Conservation (phyloP, 2,888 invertebrate genomes). For the Halocaridina rubra region DNA sequence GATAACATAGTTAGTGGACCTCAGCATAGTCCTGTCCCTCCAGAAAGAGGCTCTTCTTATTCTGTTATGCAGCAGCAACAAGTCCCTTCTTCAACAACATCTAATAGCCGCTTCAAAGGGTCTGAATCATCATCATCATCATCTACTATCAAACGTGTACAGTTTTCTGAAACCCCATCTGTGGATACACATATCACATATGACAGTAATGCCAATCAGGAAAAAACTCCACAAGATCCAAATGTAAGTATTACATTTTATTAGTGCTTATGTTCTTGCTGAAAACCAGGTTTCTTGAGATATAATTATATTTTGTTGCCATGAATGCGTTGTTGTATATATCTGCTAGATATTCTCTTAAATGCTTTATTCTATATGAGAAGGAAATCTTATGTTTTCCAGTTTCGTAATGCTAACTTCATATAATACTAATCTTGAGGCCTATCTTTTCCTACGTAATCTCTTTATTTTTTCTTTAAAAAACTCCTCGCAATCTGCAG, state of each 20-base stretch:
- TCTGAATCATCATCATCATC: slow-evolving; percentile 65
- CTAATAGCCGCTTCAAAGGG: slow-evolving; percentile 56
- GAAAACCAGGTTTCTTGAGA: too few relatives aligned
- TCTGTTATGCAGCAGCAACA: slow-evolving; percentile 80
- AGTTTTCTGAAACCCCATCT: slow-evolving; percentile 67
- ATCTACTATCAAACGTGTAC: slow-evolving; percentile 76
- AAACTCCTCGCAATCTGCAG: too few relatives aligned
- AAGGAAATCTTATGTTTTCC: too few relatives aligned
- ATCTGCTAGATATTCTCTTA: too few relatives aligned
- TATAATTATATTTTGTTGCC: too few relatives aligned
- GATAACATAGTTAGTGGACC: background rate
- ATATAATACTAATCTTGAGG: too few relatives aligned
- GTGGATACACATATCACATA: slow-evolving; percentile 62
- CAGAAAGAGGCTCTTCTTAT: slow-evolving; percentile 89
- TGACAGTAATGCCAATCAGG: slow-evolving; percentile 67
- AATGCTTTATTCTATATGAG: too few relatives aligned
- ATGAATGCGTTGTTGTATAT: too few relatives aligned
- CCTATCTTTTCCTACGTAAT: too few relatives aligned
- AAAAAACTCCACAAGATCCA: slow-evolving; percentile 81
- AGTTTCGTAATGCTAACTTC: too few relatives aligned
- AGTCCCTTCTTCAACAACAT: slow-evolving; percentile 68
- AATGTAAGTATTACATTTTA: slow-evolving; percentile 75
- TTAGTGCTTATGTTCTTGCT: background rate
- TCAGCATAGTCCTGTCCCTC: slow-evolving; percentile 74
- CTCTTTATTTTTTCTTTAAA: too few relatives aligned